phyloP scores from a whole-genome alignment of 2,797 vertebrate genomes.

The Crax fasciolata region DNA sequence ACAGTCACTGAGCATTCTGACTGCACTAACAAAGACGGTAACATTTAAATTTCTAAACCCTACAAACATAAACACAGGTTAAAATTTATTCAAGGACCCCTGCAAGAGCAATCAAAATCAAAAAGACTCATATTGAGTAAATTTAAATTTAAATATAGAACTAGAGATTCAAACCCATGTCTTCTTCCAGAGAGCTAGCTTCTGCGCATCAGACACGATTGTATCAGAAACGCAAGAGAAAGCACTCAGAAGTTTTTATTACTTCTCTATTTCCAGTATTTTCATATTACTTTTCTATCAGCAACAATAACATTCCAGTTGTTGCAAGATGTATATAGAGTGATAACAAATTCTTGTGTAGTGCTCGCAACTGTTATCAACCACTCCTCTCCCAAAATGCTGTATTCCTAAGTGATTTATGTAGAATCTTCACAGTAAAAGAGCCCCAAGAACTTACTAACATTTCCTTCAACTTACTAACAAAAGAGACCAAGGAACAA shows the following conservation, averaged over 20 bases:
- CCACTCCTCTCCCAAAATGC: fast-evolving
- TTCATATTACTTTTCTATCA: not conserved
- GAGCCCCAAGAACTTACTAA: not conserved
- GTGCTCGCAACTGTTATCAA: not conserved
- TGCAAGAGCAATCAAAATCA: not conserved
- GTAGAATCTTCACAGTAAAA: not conserved
- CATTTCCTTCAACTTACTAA: not conserved
- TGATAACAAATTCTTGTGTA: not conserved
- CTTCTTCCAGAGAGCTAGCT: not conserved
- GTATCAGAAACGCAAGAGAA: not conserved
- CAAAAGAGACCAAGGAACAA: not conserved
- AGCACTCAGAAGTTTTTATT: not conserved
- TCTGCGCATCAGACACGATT: not conserved
- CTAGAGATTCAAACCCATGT: not conserved
- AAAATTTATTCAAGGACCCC: not conserved
- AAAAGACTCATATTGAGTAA: not conserved
- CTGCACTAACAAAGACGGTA: not conserved
- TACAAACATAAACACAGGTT: not conserved
- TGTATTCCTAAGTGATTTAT: not conserved
- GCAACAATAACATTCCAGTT: not conserved
- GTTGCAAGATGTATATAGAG: not conserved
- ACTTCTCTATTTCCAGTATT: not conserved
- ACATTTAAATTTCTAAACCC: not conserved
- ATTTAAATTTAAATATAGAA: not conserved
- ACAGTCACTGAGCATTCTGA: not conserved